phyloP scores from a whole-genome alignment of 2,797 vertebrate genomes.

The Chelon auratus region DNA sequence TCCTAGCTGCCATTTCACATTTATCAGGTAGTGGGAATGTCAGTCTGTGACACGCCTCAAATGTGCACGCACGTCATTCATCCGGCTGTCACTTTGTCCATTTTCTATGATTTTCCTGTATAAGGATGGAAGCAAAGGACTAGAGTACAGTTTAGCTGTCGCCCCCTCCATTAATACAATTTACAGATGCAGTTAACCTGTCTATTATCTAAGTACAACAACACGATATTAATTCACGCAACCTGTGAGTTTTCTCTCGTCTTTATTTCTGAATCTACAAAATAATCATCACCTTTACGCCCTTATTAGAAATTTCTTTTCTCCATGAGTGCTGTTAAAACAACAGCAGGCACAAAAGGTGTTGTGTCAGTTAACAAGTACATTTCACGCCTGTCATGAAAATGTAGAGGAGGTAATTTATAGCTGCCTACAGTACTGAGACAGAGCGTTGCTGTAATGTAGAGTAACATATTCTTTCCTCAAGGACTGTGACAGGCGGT shows the following conservation, averaged over 20 bases:
- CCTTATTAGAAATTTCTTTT: no score
- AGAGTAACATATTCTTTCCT: neutral
- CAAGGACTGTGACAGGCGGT: neutral
- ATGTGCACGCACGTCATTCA: neutral
- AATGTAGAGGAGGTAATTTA: neutral
- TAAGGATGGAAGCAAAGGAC: neutral
- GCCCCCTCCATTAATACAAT: no score
- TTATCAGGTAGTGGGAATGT: neutral
- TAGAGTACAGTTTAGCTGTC: no score
- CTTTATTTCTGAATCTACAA: no score
- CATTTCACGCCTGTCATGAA: neutral
- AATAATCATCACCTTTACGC: no score
- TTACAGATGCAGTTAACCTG: no score
- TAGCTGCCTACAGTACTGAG: neutral
- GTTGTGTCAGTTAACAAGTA: no score
- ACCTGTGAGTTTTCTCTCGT: no score
- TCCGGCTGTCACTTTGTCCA: neutral
- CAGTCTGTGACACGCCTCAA: neutral
- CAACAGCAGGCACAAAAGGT: no score
- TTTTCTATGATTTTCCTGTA: neutral
- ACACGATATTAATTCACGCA: no score
- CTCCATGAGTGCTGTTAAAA: no score
- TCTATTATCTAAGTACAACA: no score
- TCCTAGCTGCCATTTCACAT: neutral
- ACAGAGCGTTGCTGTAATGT: neutral